Base-by-base conservation (phyloP, 2,888 invertebrate species). In the Epinotia ramella region DNA sequence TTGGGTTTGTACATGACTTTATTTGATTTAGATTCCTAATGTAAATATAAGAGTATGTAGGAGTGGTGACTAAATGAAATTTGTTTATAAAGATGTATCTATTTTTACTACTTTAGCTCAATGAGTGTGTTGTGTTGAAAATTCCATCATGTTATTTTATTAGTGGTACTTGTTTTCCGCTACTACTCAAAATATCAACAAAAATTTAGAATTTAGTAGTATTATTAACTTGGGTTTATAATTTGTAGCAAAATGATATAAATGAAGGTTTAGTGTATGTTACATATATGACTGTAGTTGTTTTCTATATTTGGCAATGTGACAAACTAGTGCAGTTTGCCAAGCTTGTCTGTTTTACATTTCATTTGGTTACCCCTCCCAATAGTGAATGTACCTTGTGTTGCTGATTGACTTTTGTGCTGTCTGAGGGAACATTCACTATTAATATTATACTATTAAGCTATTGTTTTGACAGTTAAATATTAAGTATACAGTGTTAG, bases 1-100 rank as follows among this genome's bases (percentile, higher is more conserved):
- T 84, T 99, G 99, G 99, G 98, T 98, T 96, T 95, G 96, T 93
- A 94, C 91, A 83, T 86, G 84, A 92, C 89, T 92, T 90, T 92
- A 82, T 83, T 82, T 92, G 84, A 86, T 86, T 83, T 91, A 89
- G 87, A 84, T 84, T 78, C 77, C 82, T 89, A 86, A 87, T 93
- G 91, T 91, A 92, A 87, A 91, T 93, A 91, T 88, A 90, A 87
- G 84, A 83, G 80, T 77, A 81, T 78, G 72, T 79, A 83, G 81
- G 67, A 57, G 24, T 44, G 65, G 70, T 77, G 66, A 70, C 57
- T 66, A 77, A 70, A 74, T 70, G 70, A 77, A 73, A 71, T 53
- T 65, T 7, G 63, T 57, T 46, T 44, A 28, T 60, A n/a, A 33
- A 12, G 24, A 59, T 44, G 24, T 18, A 28, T 68, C 28, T 62